Percentiles rank a stretch among this genome's conserved stretches.
phyloP scores from a whole-genome alignment of 2,888 invertebrate species.

The Orchestes rusci region DNA sequence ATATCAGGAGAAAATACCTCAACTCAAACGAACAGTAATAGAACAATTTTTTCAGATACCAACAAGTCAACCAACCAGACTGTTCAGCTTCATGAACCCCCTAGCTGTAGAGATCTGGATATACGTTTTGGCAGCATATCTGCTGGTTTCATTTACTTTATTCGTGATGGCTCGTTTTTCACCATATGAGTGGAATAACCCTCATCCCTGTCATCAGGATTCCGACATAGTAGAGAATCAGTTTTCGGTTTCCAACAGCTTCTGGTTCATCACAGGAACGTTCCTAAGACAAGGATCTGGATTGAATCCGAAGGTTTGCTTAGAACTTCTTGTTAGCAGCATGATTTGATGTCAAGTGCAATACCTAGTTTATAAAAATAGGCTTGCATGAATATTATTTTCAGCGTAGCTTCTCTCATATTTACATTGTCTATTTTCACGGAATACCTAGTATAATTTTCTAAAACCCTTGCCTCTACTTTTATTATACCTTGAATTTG shows the following conservation, averaged over 20 bases:
- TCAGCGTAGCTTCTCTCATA: too few species aligned
- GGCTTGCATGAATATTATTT: too few species aligned
- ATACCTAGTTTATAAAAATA: too few species aligned
- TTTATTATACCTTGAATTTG: too few species aligned
- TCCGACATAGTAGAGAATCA: constrained; percentile 88
- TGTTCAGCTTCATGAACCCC: constrained; percentile 95
- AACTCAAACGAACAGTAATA: too few species aligned
- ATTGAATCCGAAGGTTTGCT: constrained; percentile 70
- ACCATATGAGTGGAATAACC: constrained; percentile 91
- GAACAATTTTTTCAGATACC: constrained; percentile 58
- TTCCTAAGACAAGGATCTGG: constrained; percentile 81
- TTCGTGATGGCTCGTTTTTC: constrained; percentile 96
- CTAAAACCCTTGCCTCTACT: too few species aligned
- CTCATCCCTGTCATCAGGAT: constrained; percentile 71
- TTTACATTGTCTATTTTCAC: too few species aligned
- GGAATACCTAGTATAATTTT: too few species aligned
- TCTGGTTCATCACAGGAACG: constrained; percentile 88
- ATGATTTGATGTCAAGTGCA: too few species aligned
- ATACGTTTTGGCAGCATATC: constrained; percentile 87
- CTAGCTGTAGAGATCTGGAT: constrained; percentile 96
- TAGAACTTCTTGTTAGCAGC: not conserved
- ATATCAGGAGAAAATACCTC: too few species aligned
- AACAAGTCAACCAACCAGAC: constrained; percentile 77
- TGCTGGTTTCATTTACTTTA: constrained; percentile 86
- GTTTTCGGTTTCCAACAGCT: constrained; percentile 89